Base-by-base conservation (phyloP, 2,797 vertebrate species). In the Hyperoplus lanceolatus region DNA sequence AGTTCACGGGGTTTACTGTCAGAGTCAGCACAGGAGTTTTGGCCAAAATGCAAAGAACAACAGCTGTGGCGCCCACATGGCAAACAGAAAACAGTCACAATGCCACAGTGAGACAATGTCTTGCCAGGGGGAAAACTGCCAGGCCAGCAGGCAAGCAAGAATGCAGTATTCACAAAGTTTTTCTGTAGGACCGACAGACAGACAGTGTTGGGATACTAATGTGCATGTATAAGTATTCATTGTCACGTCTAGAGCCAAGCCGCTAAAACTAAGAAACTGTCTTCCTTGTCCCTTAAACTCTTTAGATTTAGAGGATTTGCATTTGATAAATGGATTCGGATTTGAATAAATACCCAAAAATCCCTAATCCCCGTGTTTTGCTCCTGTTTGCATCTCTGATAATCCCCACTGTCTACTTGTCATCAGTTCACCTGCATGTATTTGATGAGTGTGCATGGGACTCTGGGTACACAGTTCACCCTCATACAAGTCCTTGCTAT, bases 41-140 rank as follows among this genome's bases (percentile, higher is more conserved):
- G 65, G 65, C 48, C 8, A 36, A 29, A 38, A 42, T 48, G 84
- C 86, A 87, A 85, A 76, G 58, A 89, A 75, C 82, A 90, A 83
- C 87, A 92, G 89, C 86, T 90, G 90, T 85, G 86, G 55, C 62
- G 79, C 79, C 79, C 82, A 89, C 85, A 81, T 71, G 85, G 87
- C 80, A 75, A 76, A 81, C 70, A 71, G 69, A 76, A 65, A 79
- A 73, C 81, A 81, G 87, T 84, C 74, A 82, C 80, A 77, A 87
- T 73, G 82, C 76, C 85, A 82, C 83, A 77, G 81, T 18, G 72
- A 85, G 64, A 86, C 9, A 39, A 66, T 75, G 85, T 77, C 68
- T 74, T 87, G 87, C 87, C 84, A 79, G 63, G 65, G 29, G 71
- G 82, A 74, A 73, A 77, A 81, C 83, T 87, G 76, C 81, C 84